Conservation (phyloP, 2,888 invertebrate species). For the Tuberolachnus salignus region DNA sequence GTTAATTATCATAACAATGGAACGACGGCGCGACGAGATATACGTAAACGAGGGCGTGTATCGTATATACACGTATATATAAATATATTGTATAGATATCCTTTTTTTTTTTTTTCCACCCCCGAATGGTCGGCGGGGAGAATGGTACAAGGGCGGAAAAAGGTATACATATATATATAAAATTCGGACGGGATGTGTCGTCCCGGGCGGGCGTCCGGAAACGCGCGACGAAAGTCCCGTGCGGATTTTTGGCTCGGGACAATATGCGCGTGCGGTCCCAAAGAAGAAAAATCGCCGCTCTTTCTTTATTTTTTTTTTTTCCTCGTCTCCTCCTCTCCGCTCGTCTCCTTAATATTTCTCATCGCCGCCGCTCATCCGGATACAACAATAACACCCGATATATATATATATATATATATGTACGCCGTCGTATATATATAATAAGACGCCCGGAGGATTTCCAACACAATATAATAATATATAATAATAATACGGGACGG, state of each 20-base stretch:
- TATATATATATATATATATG: background rate
- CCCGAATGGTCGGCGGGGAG: background rate
- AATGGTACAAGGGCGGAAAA: constrained; percentile 19
- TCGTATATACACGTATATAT: background rate
- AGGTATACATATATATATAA: constrained; percentile 10
- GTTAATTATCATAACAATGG: constrained; percentile 57
- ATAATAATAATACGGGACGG: constrained; percentile 30
- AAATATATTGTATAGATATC: background rate
- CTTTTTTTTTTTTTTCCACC: constrained; percentile 7
- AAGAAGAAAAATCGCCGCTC: constrained; percentile 26
- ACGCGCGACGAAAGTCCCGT: constrained; percentile 46
- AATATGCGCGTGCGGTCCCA: constrained; percentile 29
- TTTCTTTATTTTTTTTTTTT: constrained; percentile 23
- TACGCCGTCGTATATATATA: background rate
- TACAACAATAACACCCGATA: constrained; percentile 36
- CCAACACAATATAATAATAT: constrained; percentile 34
- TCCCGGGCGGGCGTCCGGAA: constrained; percentile 36
- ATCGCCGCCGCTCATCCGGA: background rate
- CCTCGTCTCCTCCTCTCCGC: background rate
- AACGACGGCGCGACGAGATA: constrained; percentile 7
- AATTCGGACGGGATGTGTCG: constrained; percentile 44
- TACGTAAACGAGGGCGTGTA: constrained; percentile 21
- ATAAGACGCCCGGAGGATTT: constrained; percentile 16
- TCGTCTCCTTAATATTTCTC: no score
- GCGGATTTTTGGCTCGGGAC: constrained; percentile 49